These are phyloP conservation scores for Tanypteryx hageni DNA, from an alignment of 2,888 invertebrate genomes.

Conservation along the genomic window DNA sequence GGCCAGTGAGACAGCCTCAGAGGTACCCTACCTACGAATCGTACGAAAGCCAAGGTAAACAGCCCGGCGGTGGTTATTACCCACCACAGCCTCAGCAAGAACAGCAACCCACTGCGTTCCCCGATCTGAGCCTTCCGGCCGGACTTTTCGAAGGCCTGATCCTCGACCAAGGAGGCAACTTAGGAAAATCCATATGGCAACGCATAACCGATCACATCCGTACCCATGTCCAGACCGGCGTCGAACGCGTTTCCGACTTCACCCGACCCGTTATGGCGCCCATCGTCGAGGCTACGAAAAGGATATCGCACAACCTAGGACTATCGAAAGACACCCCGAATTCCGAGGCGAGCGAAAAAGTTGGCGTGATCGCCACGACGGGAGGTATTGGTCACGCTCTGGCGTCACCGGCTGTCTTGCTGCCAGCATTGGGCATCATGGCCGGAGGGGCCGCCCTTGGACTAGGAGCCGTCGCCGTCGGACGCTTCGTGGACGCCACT, in stretches of 20 bases:
- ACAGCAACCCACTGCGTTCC: constrained; percentile 73
- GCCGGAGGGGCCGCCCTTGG: constrained; percentile 90
- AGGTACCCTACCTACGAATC: constrained; percentile 50
- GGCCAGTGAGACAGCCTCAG: constrained; percentile 10
- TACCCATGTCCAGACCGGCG: constrained; percentile 84
- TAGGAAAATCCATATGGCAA: constrained; percentile 81
- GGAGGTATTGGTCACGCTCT: constrained; percentile 85
- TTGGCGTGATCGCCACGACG: constrained; percentile 79
- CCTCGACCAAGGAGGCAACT: constrained; percentile 71
- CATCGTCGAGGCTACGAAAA: constrained; percentile 85
- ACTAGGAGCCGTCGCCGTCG: constrained; percentile 88
- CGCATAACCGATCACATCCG: constrained; percentile 85
- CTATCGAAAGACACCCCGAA: constrained; percentile 72
- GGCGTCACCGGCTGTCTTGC: constrained; percentile 78
- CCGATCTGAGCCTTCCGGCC: constrained; percentile 74
- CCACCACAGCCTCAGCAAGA: constrained; percentile 69
- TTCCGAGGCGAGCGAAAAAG: constrained; percentile 73
- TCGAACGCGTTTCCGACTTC: constrained; percentile 83
- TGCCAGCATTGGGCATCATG: constrained; percentile 86
- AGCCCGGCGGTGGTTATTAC: background rate
- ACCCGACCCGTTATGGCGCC: constrained; percentile 84
- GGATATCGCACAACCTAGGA: constrained; percentile 87
- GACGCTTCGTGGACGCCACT: constrained; percentile 75
- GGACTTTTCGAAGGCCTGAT: constrained; percentile 39
- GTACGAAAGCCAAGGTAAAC: background rate